A percentile compares a stretch with the other conserved stretches of the same genome.
Conservation (phyloP, 2,113 vertebrate species). For the Arenaria interpres region DNA sequence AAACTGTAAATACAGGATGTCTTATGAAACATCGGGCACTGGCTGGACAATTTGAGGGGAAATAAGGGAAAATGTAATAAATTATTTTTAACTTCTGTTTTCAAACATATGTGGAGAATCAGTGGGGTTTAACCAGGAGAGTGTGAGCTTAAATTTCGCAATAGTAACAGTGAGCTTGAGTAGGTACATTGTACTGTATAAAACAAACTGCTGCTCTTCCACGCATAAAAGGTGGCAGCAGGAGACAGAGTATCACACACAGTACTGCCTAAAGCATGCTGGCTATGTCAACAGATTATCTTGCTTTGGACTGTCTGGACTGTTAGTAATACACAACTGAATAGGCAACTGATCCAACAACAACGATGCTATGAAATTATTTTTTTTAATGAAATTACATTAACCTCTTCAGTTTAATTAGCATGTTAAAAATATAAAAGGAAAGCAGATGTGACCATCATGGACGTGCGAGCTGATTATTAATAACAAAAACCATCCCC, state of each 20-base stretch:
- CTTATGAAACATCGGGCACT: background rate
- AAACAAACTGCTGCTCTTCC: conserved; percentile 13
- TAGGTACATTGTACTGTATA: background rate
- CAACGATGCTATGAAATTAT: background rate
- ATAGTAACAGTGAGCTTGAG: background rate
- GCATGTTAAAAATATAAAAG: conserved; percentile 48
- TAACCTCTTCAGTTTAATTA: conserved; percentile 64
- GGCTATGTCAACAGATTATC: conserved; percentile 78
- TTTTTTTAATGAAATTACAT: conserved; percentile 56
- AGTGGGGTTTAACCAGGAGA: background rate
- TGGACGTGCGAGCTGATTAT: background rate
- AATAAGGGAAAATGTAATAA: background rate
- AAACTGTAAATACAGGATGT: conserved; percentile 13
- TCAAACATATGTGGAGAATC: background rate
- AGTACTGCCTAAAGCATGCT: conserved; percentile 74
- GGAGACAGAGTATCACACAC: conserved; percentile 69
- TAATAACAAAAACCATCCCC: conserved; percentile 34
- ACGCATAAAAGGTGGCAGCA: conserved; percentile 25
- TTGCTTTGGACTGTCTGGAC: conserved; percentile 71
- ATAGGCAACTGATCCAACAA: conserved; percentile 67
- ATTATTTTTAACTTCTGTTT: background rate
- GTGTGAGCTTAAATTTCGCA: background rate
- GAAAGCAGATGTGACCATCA: conserved; percentile 56
- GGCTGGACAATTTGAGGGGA: background rate
- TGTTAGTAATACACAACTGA: conserved; percentile 72